These are phyloP conservation scores for Echiichthys vipera DNA, from an alignment of 2,797 vertebrate genomes.

Conservation along the genomic window DNA sequence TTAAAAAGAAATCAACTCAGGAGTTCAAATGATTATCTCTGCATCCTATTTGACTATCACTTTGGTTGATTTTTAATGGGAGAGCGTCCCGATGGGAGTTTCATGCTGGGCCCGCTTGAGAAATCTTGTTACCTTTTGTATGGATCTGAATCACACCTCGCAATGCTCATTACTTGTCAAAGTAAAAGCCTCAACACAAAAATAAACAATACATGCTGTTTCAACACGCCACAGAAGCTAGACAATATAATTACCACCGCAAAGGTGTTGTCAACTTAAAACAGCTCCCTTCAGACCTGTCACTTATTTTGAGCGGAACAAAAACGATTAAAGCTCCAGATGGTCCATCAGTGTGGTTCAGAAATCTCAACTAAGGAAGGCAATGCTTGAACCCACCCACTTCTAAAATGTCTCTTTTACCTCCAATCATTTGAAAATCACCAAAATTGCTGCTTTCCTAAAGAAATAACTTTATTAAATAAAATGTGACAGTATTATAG, in stretches of 20 bases:
- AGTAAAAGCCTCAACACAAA: constrained; percentile 31
- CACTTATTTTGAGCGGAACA: constrained; percentile 49
- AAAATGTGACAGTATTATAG: too few species aligned
- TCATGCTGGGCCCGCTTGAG: constrained; percentile 15
- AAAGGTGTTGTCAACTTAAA: constrained; percentile 54
- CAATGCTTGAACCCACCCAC: constrained; percentile 6
- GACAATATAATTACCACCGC: constrained; percentile 47
- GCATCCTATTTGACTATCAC: constrained; percentile 6
- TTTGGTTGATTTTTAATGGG: constrained; percentile 23
- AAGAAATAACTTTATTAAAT: too few species aligned
- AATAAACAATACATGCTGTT: constrained; percentile 10
- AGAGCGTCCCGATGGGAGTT: constrained; percentile 8
- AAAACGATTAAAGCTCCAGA: constrained; percentile 54
- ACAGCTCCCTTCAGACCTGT: constrained; percentile 52
- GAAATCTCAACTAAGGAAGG: constrained; percentile 33
- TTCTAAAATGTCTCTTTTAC: constrained; percentile 33
- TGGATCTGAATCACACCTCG: constrained; percentile 16
- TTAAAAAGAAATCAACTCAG: constrained; percentile 30
- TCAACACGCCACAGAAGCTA: background rate
- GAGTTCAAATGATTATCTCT: constrained; percentile 16
- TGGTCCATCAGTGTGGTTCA: constrained; percentile 31
- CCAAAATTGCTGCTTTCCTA: background rate
- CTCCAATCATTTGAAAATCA: constrained; percentile 16
- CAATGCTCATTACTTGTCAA: constrained; percentile 29
- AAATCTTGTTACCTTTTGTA: constrained; percentile 34